Conservation (phyloP, 1,140 invertebrate genomes). For the Lamellibrachia luymesi region DNA sequence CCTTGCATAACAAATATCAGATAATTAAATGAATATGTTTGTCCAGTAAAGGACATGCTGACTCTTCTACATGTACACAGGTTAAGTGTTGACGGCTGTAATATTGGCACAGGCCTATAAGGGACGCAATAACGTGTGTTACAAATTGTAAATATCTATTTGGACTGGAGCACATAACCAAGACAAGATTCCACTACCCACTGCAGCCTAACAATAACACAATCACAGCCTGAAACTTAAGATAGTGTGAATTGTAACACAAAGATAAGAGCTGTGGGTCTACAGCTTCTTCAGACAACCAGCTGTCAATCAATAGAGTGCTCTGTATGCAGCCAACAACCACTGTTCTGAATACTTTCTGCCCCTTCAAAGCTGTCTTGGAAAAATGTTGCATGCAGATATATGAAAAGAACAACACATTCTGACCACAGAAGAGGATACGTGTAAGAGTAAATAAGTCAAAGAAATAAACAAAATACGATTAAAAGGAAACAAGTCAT, state of each 20-base stretch:
- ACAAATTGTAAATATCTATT: background rate
- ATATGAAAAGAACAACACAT: too few relatives aligned
- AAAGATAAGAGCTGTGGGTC: background rate
- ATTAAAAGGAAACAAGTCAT: too few relatives aligned
- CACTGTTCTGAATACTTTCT: background rate
- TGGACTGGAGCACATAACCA: background rate
- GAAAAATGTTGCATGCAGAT: background rate
- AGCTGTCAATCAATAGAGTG: background rate
- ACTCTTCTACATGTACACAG: too few relatives aligned
- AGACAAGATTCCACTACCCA: background rate
- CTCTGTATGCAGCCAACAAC: background rate
- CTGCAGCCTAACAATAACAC: background rate
- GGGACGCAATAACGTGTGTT: too few relatives aligned
- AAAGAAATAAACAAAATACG: too few relatives aligned
- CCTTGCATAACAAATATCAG: too few relatives aligned
- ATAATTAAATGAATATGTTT: too few relatives aligned
- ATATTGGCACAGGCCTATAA: too few relatives aligned
- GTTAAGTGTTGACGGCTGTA: too few relatives aligned
- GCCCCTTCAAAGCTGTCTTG: background rate
- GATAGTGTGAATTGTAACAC: background rate
- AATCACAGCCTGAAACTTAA: background rate
- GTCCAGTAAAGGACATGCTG: too few relatives aligned
- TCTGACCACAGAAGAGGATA: too few relatives aligned
- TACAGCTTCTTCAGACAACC: background rate
- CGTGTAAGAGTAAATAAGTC: too few relatives aligned